Conservation (phyloP, 2,797 vertebrate species). For the Jordanella pulchra region DNA sequence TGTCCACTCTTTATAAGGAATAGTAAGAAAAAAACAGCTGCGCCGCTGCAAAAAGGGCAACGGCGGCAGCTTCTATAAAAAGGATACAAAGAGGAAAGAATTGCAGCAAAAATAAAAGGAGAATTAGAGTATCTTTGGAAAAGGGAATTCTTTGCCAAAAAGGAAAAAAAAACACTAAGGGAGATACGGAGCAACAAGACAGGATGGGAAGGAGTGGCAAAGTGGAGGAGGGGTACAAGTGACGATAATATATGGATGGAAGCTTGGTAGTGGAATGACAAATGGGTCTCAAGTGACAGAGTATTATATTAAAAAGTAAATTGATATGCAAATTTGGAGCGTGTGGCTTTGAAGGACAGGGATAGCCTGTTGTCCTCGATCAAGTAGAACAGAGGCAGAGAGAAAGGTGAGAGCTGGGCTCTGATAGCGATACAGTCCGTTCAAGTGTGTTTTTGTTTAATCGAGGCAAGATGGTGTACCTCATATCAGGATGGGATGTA, state of each 20-base stretch:
- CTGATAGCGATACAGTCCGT: constrained; percentile 54
- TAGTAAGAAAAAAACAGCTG: constrained; percentile 6
- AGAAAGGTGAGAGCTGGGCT: constrained; percentile 56
- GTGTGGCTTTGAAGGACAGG: constrained; percentile 74
- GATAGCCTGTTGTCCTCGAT: constrained; percentile 76
- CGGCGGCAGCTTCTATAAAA: constrained; percentile 27
- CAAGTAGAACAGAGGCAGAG: constrained; percentile 71
- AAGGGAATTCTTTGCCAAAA: constrained; percentile 50
- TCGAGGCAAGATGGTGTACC: constrained; percentile 31
- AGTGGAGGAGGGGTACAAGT: constrained; percentile 36
- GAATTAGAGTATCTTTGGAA: constrained; percentile 24
- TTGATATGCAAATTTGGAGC: constrained; percentile 83
- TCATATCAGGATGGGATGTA: constrained; percentile 26
- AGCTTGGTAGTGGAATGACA: constrained; percentile 72
- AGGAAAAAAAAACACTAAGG: constrained; percentile 39
- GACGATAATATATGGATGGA: constrained; percentile 67
- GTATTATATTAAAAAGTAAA: constrained; percentile 82
- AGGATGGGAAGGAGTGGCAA: constrained; percentile 26
- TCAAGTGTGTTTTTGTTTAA: constrained; percentile 55
- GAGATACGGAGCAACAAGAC: constrained; percentile 52
- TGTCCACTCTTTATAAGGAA: constrained; percentile 39
- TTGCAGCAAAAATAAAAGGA: constrained; percentile 29
- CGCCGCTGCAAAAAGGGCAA: constrained; percentile 5
- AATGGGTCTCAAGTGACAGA: constrained; percentile 79
- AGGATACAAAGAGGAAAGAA: constrained; percentile 28